Conservation (phyloP, 2,888 invertebrate genomes). For the Apocheima hispidaria region DNA sequence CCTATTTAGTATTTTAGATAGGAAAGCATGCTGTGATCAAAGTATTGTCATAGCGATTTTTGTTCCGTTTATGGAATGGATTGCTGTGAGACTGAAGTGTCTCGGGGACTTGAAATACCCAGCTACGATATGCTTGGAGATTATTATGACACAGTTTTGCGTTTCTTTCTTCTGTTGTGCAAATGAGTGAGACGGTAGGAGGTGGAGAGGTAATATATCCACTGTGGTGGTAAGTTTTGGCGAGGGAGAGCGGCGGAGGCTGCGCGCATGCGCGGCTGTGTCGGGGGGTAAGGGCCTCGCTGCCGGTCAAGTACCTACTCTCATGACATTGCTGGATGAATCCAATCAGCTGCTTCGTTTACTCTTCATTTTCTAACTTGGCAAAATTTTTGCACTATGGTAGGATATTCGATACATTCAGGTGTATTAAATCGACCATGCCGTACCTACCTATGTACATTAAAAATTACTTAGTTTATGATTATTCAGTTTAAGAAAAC, state of each 20-base stretch:
- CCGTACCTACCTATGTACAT: background rate
- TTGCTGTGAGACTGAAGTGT: constrained; percentile 38
- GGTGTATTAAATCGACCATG: background rate
- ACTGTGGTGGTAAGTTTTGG: constrained; percentile 31
- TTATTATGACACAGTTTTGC: constrained; percentile 33
- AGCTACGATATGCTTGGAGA: constrained; percentile 30
- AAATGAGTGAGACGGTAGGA: constrained; percentile 48
- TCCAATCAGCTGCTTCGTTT: background rate
- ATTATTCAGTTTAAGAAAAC: too few relatives aligned
- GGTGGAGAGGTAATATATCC: constrained; percentile 33
- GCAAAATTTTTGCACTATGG: background rate
- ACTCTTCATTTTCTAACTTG: background rate
- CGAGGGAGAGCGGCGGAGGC: constrained; percentile 60
- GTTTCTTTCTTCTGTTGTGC: constrained; percentile 35
- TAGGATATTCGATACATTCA: background rate
- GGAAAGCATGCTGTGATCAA: constrained; percentile 17
- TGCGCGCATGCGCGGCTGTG: constrained; percentile 68
- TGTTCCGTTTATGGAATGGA: constrained; percentile 26
- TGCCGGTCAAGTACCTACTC: background rate
- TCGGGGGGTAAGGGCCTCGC: constrained; percentile 23
- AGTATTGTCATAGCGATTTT: constrained; percentile 35
- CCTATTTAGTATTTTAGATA: constrained; percentile 5
- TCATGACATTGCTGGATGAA: constrained; percentile 3
- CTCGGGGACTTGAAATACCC: constrained; percentile 36
- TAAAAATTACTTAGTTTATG: too few relatives aligned